Conservation (phyloP, 2,888 invertebrate species). For the Lacanobia wlatinum region DNA sequence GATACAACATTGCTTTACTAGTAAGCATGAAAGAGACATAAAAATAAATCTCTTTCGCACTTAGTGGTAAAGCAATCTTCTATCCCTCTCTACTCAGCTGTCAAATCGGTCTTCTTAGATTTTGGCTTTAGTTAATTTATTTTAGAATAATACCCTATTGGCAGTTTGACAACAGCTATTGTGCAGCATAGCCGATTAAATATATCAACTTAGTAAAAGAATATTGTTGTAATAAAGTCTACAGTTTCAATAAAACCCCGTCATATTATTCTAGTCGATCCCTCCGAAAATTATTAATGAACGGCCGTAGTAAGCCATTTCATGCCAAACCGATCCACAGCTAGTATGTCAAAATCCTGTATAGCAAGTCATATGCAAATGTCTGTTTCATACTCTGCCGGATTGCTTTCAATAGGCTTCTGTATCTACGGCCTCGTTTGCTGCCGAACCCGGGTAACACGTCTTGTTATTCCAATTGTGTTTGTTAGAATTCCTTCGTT, state of each 20-base stretch:
- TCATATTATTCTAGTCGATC: slow-evolving; percentile 32
- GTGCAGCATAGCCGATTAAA: no score
- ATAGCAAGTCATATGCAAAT: slow-evolving; percentile 66
- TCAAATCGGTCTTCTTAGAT: no score
- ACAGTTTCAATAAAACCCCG: slow-evolving; percentile 6
- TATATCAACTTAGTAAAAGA: background rate
- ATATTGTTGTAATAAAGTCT: slow-evolving; percentile 5
- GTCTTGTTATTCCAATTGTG: slow-evolving; percentile 50
- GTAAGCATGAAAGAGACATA: no score
- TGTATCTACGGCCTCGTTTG: slow-evolving; percentile 45
- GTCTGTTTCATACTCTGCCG: slow-evolving; percentile 54
- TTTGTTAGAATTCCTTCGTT: slow-evolving; percentile 30
- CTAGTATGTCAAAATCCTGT: slow-evolving; percentile 44
- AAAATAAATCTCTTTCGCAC: no score
- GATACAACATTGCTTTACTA: no score
- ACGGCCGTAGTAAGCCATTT: slow-evolving; percentile 26
- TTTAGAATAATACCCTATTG: no score
- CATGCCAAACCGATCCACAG: background rate
- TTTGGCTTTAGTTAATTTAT: no score
- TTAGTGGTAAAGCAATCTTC: no score
- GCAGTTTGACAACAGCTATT: no score
- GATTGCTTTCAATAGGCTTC: slow-evolving; percentile 57
- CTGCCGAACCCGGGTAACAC: slow-evolving; percentile 33
- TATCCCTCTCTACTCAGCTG: no score
- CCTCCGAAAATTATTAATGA: slow-evolving; percentile 46